Percentiles rank a stretch among this genome's conserved stretches.
Conservation (phyloP, 30 jellyfish, hydroid and myxozoan species). For the Cassiopea andromeda region DNA sequence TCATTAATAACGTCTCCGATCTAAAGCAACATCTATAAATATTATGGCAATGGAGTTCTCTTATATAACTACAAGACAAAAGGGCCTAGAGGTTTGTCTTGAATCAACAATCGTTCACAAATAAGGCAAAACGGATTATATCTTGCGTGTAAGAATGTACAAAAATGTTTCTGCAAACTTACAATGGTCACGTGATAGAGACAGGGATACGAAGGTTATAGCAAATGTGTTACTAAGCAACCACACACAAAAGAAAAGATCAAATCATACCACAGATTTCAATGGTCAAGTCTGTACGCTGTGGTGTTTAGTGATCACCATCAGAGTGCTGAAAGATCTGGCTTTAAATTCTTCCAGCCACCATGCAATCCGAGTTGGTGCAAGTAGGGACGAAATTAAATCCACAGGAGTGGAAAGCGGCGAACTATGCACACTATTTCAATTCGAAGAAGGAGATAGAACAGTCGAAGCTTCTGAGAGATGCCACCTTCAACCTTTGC, state of each 20-base stretch:
- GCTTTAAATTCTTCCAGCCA: neutral
- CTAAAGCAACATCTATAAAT: too few species aligned
- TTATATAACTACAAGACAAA: too few species aligned
- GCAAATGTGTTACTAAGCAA: constrained; percentile 26
- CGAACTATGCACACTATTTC: constrained; percentile 70
- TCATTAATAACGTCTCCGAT: too few species aligned
- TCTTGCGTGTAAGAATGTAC: neutral
- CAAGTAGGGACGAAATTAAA: constrained; percentile 53
- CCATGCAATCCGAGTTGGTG: constrained; percentile 67
- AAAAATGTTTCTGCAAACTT: neutral
- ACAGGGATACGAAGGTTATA: neutral
- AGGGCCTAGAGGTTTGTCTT: too few species aligned
- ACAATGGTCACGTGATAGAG: neutral
- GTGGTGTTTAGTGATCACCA: neutral
- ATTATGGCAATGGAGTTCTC: too few species aligned
- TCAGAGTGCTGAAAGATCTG: neutral
- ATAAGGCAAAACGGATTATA: too few species aligned
- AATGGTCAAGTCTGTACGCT: neutral
- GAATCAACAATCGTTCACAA: too few species aligned
- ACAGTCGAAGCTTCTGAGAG: constrained; percentile 67
- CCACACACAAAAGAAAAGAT: constrained; percentile 22
- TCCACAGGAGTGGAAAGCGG: constrained; percentile 78
- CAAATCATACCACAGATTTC: constrained; percentile 12
- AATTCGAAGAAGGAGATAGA: constrained; percentile 68
- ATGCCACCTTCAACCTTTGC: constrained; percentile 62